phyloP scores from a whole-genome alignment of 2,888 invertebrate genomes.

The Fragum whitleyi region DNA sequence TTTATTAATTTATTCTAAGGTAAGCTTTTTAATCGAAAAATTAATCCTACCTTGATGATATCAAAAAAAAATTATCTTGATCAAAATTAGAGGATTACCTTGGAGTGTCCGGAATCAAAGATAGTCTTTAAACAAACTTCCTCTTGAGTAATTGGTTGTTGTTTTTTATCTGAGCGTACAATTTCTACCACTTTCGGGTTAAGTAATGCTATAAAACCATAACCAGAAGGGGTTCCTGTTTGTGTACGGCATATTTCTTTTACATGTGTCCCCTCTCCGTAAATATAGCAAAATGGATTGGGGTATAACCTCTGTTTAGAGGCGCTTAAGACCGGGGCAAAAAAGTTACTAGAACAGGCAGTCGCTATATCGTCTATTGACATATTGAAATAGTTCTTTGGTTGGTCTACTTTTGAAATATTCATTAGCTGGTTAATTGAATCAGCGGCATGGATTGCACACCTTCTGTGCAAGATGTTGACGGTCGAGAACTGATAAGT shows the following conservation, averaged over 20 bases:
- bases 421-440: not conserved
- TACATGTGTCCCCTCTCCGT: not conserved
- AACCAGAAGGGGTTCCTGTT: not conserved
- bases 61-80: too few relatives aligned
- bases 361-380: not conserved
- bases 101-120: too few relatives aligned
- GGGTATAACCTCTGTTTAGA: not conserved
- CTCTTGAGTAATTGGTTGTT: too few relatives aligned
- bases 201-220: not conserved
- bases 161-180: not conserved
- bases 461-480: not conserved
- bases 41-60: too few relatives aligned
- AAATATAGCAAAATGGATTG: slow-evolving; percentile 13
- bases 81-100: too few relatives aligned
- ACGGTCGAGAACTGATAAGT: not conserved
- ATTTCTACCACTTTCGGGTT: not conserved
- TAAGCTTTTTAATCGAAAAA: too few relatives aligned
- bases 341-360: not conserved
- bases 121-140: too few relatives aligned
- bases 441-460: not conserved
- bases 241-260: not conserved
- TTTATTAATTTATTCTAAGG: too few relatives aligned
- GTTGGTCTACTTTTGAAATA: not conserved
- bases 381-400: not conserved
- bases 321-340: not conserved